phyloP scores from a whole-genome alignment of 2,113 vertebrate species.

The Eonycteris spelaea region DNA sequence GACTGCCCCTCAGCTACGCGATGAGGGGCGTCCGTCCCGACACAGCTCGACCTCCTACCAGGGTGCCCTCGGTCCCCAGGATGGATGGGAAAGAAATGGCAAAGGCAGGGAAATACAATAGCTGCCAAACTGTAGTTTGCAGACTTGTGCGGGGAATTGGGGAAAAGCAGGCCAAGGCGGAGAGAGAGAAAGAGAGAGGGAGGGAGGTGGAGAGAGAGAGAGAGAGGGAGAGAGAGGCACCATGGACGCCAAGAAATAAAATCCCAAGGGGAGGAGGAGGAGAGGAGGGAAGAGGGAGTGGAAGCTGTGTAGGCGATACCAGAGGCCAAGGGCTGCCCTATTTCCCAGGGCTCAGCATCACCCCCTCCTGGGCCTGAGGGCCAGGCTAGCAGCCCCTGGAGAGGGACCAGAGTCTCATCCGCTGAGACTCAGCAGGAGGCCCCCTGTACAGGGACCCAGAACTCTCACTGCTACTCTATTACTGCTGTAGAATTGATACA shows the following conservation, averaged over 20 bases:
- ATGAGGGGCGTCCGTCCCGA: not conserved
- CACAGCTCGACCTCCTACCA: not conserved
- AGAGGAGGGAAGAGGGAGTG: not conserved
- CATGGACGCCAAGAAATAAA: slow-evolving; percentile 54
- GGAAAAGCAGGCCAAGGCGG: not conserved
- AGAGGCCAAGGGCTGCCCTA: not conserved
- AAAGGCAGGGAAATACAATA: not conserved
- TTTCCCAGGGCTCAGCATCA: not conserved
- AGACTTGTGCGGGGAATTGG: not conserved
- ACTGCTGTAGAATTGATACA: not conserved
- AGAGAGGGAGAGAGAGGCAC: not conserved
- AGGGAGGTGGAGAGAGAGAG: not conserved
- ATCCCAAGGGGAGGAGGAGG: not conserved
- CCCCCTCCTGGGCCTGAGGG: not conserved
- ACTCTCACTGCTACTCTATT: not conserved
- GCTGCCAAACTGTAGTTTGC: not conserved
- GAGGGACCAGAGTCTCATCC: not conserved
- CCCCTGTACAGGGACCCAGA: not conserved
- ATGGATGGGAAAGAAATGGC: not conserved
- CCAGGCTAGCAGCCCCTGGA: not conserved
- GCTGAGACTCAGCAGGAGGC: not conserved
- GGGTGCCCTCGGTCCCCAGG: not conserved
- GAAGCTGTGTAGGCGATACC: not conserved
- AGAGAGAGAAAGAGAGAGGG: not conserved
- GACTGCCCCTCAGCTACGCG: not conserved